Conservation (phyloP, 2,888 invertebrate genomes). For the Himalopsyche kuldschensis region DNA sequence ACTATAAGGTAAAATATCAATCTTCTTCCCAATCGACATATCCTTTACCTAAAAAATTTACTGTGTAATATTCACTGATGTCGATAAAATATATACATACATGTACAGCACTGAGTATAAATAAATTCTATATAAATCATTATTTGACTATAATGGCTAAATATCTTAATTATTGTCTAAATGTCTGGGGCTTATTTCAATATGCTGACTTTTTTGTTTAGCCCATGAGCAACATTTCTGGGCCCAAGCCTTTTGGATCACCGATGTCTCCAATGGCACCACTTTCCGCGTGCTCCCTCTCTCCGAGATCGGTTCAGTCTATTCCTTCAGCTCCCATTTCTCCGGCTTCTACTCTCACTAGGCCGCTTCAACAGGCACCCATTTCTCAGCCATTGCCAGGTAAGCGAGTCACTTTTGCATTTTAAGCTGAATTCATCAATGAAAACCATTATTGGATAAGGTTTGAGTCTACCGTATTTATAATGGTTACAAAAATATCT, state of each 20-base stretch:
- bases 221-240: constrained; percentile 60
- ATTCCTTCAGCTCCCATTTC: constrained; percentile 58
- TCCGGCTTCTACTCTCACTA: constrained; percentile 46
- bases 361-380: constrained; percentile 10
- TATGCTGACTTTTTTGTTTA: constrained; percentile 41
- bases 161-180: no score
- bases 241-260: constrained; percentile 65
- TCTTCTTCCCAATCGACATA: no score
- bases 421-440: constrained; percentile 32
- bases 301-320: constrained; percentile 54
- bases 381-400: constrained; percentile 53
- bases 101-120: no score
- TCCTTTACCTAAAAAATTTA: no score
- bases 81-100: no score
- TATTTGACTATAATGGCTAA: no score
- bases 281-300: constrained; percentile 48
- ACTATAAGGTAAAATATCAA: constrained; percentile 41
- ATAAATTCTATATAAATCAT: no score
- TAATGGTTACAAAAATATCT: no score
- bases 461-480: neutral
- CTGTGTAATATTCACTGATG: no score
- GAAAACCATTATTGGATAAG: neutral
- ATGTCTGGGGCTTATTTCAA: no score
- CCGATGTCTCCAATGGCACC: constrained; percentile 61
- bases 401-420: constrained; percentile 60